phyloP scores from a whole-genome alignment of 2,113 vertebrate genomes.

The Charina bottae region DNA sequence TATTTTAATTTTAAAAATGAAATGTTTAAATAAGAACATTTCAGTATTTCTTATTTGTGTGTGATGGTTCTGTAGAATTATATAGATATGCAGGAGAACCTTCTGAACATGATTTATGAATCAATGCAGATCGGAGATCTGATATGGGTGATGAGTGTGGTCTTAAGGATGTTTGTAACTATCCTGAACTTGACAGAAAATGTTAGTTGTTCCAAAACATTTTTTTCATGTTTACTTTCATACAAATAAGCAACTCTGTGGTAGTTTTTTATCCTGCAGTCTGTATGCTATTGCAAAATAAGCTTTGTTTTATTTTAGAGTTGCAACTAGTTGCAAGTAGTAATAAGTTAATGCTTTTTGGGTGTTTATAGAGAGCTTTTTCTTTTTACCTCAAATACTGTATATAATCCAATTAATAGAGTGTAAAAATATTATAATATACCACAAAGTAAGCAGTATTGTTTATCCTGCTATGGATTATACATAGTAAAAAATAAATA shows the following conservation, averaged over 20 bases:
- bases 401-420: not conserved
- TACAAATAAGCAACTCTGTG: slow-evolving; percentile 19
- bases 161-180: not conserved
- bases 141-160: slow-evolving; percentile 28
- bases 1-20: not conserved
- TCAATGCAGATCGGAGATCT: slow-evolving; percentile 14
- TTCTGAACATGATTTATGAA: slow-evolving; percentile 25
- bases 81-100: not conserved
- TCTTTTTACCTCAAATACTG: not conserved
- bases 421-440: not conserved
- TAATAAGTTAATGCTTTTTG: not conserved
- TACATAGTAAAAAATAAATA: not conserved
- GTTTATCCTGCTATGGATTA: not conserved
- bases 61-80: not conserved
- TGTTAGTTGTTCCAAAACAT: not conserved
- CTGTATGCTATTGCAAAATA: not conserved
- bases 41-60: slow-evolving; percentile 9
- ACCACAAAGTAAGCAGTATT: not conserved
- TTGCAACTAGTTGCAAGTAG: not conserved
- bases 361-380: not conserved
- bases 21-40: not conserved
- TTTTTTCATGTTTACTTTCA: not conserved
- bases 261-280: slow-evolving; percentile 13
- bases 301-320: not conserved
- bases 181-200: slow-evolving; percentile 43